phyloP scores from a whole-genome alignment of 2,113 vertebrate species.

The Lycocorax pyrrhopterus region DNA sequence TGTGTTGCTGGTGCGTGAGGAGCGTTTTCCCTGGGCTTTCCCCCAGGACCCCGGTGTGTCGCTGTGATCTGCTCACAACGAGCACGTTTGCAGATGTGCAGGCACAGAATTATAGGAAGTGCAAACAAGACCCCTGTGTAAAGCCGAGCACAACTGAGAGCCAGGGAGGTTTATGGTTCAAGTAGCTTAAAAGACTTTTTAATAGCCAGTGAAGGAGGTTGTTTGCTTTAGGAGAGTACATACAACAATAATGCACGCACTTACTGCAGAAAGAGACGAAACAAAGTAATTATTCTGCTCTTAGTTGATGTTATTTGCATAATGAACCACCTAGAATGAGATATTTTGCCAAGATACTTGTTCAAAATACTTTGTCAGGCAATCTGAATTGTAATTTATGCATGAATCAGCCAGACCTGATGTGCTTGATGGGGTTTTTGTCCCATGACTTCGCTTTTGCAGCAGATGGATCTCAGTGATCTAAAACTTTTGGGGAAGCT shows the following conservation, averaged over 20 bases:
- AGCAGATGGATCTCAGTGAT: not conserved
- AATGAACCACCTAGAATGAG: not conserved
- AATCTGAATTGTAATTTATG: not conserved
- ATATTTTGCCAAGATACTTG: not conserved
- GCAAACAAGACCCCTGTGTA: not conserved
- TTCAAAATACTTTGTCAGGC: not conserved
- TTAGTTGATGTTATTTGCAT: not conserved
- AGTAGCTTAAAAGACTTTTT: not conserved
- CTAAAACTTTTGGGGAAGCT: not conserved
- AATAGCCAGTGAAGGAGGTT: not conserved
- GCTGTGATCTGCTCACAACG: not conserved
- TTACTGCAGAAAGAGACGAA: not conserved
- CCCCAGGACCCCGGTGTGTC: not conserved
- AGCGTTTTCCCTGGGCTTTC: not conserved
- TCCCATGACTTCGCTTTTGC: not conserved
- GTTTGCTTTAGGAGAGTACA: not conserved
- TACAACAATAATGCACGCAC: not conserved
- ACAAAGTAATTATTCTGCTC: not conserved
- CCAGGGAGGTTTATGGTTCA: not conserved
- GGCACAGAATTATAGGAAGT: not conserved
- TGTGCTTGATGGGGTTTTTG: not conserved
- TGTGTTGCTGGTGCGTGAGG: not conserved
- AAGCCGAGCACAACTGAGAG: not conserved
- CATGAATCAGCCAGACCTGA: not conserved
- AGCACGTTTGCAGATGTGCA: not conserved